Evolutionary conservation across 2,797 vertebrate genomes (phyloP), one percentile per base, ranked within the genome.

Genomic region (Esox masquinongy): DNA sequence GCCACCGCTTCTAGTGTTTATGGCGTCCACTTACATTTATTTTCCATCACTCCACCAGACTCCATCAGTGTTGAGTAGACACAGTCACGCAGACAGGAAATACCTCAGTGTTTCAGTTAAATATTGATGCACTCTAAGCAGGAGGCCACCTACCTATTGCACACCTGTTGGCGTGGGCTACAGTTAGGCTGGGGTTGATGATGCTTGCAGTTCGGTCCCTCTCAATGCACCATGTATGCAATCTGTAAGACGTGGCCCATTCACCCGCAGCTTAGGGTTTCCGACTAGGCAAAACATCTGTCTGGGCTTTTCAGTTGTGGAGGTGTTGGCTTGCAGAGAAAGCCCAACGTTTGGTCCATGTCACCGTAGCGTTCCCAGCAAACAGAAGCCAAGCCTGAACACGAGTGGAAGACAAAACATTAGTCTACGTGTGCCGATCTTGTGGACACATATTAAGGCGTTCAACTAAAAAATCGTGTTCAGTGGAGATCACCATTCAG

Each of bases 1-100:
- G 85, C 84, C 82, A 78, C 80, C 51, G 51, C 84, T 83, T 70
- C 79, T 80, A 68, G 79, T 83, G 84, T 90, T 90, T 68, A 86
- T 85, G 89, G 86, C 86, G 61, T 86, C 87, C 85, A 88, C 89
- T 91, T 84, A 83, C 73, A 87, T 83, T 85, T 86, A 84, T 84
- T 86, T 83, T 88, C 85, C 87, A 83, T 89, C 81, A 74, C 72
- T 85, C 22, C 17, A 82, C 77, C 83, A 85, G 53, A n/a, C 77
- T 83, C 84, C 72, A 87, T 90, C 87, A 88, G 80, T 72, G 26
- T 80, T 77, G 83, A 88, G 87, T 83, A 78, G 83, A 80, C 76
- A 75, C 78, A 78, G 80, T 87, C 80, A 84, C 59, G 17, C 77
- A 84, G 59, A 19, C 77, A 76, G 77, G 50, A 50, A 34, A 39